A percentile compares a stretch with the other conserved stretches of the same genome.
Conservation (phyloP, 2,888 invertebrate species). For the Lymantria dispar region DNA sequence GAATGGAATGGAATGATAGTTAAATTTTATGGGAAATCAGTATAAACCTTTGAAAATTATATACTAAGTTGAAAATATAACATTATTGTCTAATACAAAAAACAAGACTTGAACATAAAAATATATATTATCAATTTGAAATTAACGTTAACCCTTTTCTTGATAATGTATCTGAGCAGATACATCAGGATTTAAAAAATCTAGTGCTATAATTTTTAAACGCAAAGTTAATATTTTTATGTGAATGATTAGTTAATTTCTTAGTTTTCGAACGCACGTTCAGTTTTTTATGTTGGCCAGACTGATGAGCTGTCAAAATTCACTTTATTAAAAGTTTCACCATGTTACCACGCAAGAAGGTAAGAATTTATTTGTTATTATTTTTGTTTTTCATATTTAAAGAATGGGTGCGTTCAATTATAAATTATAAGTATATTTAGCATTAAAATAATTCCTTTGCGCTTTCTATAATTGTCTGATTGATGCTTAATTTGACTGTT, state of each 20-base stretch:
- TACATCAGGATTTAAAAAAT: conserved; percentile 6
- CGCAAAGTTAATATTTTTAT: conserved; percentile 1
- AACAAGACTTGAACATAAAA: too few relatives aligned
- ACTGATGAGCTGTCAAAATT: conserved; percentile 7
- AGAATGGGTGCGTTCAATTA: conserved; percentile 10
- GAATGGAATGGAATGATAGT: too few relatives aligned
- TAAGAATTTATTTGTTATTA: conserved; percentile 5
- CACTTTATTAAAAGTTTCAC: conserved; percentile 5
- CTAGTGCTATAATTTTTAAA: conserved; percentile 5
- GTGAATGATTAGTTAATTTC: conserved; percentile 3
- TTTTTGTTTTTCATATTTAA: too few relatives aligned
- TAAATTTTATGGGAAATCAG: too few relatives aligned
- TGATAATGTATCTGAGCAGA: neutral
- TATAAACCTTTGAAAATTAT: too few relatives aligned
- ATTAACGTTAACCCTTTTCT: neutral
- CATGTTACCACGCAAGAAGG: conserved; percentile 6
- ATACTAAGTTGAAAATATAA: too few relatives aligned
- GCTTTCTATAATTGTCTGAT: conserved; percentile 13
- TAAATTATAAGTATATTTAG: conserved; percentile 13
- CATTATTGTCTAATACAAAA: too few relatives aligned
- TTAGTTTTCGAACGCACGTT: conserved; percentile 6
- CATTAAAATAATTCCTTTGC: conserved; percentile 12
- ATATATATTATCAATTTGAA: too few relatives aligned
- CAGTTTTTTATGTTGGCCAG: conserved; percentile 5
- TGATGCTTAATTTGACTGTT: conserved; percentile 14